Evolutionary conservation across 1,140 invertebrate genomes (phyloP), one percentile per base, ranked within the genome.

Genomic region (Hypothenemus hampei): DNA sequence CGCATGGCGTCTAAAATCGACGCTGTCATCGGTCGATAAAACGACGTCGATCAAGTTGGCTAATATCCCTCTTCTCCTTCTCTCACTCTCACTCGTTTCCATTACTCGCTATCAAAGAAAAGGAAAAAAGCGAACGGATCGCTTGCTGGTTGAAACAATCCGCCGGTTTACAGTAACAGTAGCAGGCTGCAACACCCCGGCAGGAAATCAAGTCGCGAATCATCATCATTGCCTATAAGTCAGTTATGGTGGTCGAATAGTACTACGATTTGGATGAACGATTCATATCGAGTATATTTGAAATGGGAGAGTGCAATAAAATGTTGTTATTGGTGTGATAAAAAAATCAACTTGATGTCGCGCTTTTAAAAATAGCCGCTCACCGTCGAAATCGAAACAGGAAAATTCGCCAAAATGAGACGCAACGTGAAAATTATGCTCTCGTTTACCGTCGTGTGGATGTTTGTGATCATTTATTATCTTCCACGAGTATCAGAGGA

Each of bases 391-490:
- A 10, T 20, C 6, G 21, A 24, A 15, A 55, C 16, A 13, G 19
- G 4, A 51, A 55, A 37, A 55, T 15, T 23, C 26, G 33, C 23
- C 19, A 51, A 47, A 41, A 75, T 76, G 75, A 69, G 74, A 55
- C 65, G 74, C 44, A 76, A 76, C 64, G 68, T 75, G 22, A 76
- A 76, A 65, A 61, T 75, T 31, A 58, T 76, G 52, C 59, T 76
- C 50, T 59, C 75, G 20, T 74, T 75, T 46, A 73, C 72, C 13
- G 65, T 73, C 52, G 65, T 70, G 22, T 76, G 75, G 75, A 75
- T 76, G 72, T 76, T 75, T 65, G 73, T 73, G 54, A 72, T 76
- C 49, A 65, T 76, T 59, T 76, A 75, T 59, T 75, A 75, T 61
- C 63, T 76, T 23, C 54, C 54, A 13, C 37, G 45, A 15, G 46